Percentiles rank a stretch among this genome's conserved stretches.
Evolutionary conservation across 2,113 vertebrate genomes (phyloP).

Genomic region (Himantopus leucocephalus): DNA sequence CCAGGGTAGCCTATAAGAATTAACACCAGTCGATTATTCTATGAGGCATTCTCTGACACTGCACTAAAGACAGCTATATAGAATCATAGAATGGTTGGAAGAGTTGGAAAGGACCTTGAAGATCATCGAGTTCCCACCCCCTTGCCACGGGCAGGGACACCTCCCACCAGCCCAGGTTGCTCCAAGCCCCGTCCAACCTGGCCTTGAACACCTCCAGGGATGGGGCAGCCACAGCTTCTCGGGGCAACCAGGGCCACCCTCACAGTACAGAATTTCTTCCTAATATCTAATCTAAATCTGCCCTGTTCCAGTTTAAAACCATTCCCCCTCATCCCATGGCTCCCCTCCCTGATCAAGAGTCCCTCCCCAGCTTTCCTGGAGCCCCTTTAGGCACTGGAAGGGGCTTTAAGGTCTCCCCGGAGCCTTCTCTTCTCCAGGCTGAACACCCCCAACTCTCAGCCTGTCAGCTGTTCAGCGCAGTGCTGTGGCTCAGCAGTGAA

Average conservation of each 20-base stretch:
- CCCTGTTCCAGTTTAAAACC: no score
- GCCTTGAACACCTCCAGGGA: neutral
- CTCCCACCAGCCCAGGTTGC: neutral
- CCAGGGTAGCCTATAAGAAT: neutral
- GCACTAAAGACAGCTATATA: neutral
- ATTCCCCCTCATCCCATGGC: no score
- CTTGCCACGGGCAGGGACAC: neutral
- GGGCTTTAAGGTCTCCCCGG: no score
- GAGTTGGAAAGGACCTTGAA: neutral
- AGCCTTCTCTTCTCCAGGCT: no score
- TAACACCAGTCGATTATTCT: neutral
- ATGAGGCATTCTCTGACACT: neutral
- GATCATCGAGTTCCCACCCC: neutral
- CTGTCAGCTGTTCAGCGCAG: no score
- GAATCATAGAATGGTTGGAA: neutral
- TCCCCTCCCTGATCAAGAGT: no score
- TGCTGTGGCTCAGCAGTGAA: neutral
- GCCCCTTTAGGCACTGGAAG: no score
- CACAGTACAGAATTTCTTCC: no score
- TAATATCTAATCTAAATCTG: no score
- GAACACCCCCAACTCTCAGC: no score
- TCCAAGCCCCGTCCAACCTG: neutral
- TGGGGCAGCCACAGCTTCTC: neutral
- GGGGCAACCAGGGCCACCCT: neutral
- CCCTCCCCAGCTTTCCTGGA: no score